Evolutionary conservation across 2,888 invertebrate genomes (phyloP).

Genomic region (Nematopogon swammerdamellus): DNA sequence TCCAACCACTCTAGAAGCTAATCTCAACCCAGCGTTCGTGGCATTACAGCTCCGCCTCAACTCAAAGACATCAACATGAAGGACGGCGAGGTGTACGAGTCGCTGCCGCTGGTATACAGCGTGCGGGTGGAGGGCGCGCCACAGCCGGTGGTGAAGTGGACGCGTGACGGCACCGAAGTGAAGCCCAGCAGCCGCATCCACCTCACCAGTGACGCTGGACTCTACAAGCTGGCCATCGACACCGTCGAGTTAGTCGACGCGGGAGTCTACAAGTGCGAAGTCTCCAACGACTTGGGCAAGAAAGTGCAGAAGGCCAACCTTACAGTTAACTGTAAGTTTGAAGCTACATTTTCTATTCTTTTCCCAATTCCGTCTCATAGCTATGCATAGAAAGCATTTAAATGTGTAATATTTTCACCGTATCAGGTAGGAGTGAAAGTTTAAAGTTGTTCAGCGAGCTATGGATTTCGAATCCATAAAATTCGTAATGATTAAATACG

Average conservation of each 20-base stretch:
- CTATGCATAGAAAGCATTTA: too few relatives aligned
- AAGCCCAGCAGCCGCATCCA: conserved; percentile 61
- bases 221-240: conserved; percentile 70
- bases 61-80: conserved; percentile 70
- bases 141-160: conserved; percentile 75
- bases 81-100: conserved; percentile 74
- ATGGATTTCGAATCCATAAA: too few relatives aligned
- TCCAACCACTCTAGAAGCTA: too few relatives aligned
- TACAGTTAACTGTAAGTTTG: conserved; percentile 64
- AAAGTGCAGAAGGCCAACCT: conserved; percentile 69
- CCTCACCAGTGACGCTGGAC: conserved; percentile 63
- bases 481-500: too few relatives aligned
- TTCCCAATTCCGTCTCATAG: too few relatives aligned
- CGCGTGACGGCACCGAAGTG: conserved; percentile 70
- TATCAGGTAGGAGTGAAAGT: too few relatives aligned
- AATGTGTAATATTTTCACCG: too few relatives aligned
- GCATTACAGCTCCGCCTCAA: conserved; percentile 62
- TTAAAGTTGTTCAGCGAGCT: too few relatives aligned
- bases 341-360: too few relatives aligned
- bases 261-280: conserved; percentile 78
- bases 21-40: too few relatives aligned
- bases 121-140: conserved; percentile 75
- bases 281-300: conserved; percentile 82
- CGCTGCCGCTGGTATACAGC: conserved; percentile 76
- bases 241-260: conserved; percentile 68